Evolutionary conservation across 2,797 vertebrate genomes (phyloP), one percentile per base, ranked within the genome.

Genomic region (Apogon hyalosoma): DNA sequence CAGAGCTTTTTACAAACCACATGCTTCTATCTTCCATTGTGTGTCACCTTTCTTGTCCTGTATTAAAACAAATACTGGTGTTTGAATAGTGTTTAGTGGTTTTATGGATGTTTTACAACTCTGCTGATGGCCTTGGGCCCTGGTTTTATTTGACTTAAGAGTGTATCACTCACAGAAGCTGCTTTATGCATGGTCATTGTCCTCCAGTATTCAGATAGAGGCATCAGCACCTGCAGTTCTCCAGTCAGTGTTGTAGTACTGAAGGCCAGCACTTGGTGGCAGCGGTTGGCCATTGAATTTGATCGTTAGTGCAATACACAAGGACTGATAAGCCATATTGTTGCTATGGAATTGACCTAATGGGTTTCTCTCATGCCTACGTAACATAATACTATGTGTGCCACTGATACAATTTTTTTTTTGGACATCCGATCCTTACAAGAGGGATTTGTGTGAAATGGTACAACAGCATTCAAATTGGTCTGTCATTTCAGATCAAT

Each of bases 271-370:
- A 92, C 93, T 92, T 91, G 94, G 86, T 92, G 93, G 93, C 92
- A 93, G 85, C 92, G 86, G 77, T 75, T 72, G 78, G 82, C 86
- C 83, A 85, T 73, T 54, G 62, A 82, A 90, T 81, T 51, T 57
- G 55, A 68, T 60, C 24, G 7, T 49, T 55, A 57, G 61, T 64
- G 77, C 70, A 65, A 57, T 59, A 21, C 68, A 73, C 33, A 52
- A 60, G 52, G 59, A 41, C 63, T 75, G 63, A 68, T 86, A 85
- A 78, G 80, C 67, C 68, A 73, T 69, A 76, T 83, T 90, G 90
- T 93, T 94, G 86, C 88, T 87, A 90, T 88, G 85, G 91, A 88
- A 89, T 80, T 93, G 92, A 93, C 92, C 89, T 85, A 90, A 91
- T 91, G 78, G 79, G 66, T 84, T 90, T 69, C 59, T 90, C 70